phyloP scores from a whole-genome alignment of 2,888 invertebrate species.

The Theretra japonica region DNA sequence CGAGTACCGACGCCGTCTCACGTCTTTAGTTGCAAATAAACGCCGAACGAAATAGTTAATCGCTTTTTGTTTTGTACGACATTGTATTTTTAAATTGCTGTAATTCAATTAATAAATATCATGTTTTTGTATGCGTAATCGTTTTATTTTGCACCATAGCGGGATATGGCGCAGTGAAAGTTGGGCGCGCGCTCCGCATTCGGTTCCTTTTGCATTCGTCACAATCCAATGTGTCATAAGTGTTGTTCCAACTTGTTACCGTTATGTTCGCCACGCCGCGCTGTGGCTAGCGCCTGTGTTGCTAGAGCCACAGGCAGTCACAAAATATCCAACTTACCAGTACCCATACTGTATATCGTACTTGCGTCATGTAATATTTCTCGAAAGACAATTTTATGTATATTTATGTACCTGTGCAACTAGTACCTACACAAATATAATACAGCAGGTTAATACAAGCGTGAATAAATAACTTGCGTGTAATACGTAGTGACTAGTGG shows the following conservation, averaged over 20 bases:
- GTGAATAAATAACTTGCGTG: not conserved
- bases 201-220: constrained; percentile 10
- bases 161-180: constrained; percentile 46
- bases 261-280: not conserved
- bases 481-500: not conserved
- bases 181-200: constrained; percentile 14
- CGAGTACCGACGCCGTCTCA: constrained; percentile 66
- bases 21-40: constrained; percentile 76
- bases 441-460: not conserved
- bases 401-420: too few relatives aligned
- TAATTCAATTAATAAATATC: constrained; percentile 80
- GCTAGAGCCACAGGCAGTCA: not conserved
- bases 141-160: constrained; percentile 52
- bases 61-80: constrained; percentile 75
- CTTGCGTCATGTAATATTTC: not conserved
- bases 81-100: constrained; percentile 82
- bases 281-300: not conserved
- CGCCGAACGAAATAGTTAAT: constrained; percentile 76
- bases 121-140: constrained; percentile 75
- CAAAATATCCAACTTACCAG: not conserved
- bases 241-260: constrained; percentile 4
- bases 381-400: too few relatives aligned
- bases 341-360: not conserved
- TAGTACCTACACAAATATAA: too few relatives aligned
- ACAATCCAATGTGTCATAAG: not conserved